These are phyloP conservation scores for Pheosia tremula DNA, from an alignment of 2,888 invertebrate genomes.

Conservation along the genomic window DNA sequence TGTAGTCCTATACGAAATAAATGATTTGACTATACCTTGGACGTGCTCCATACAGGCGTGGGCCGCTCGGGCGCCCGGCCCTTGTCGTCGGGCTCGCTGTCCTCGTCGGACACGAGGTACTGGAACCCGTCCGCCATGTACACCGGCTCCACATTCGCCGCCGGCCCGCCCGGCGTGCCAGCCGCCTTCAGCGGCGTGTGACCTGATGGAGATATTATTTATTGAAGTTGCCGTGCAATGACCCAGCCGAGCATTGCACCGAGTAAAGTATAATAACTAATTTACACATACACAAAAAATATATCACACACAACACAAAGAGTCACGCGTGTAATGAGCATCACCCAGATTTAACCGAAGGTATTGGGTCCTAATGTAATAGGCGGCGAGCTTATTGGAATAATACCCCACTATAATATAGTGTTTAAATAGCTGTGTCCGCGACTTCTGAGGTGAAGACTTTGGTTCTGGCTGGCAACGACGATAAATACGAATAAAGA, in stretches of 20 bases:
- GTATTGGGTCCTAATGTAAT: too few relatives aligned
- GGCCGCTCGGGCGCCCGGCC: slow-evolving; percentile 34
- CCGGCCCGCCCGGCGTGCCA: slow-evolving; percentile 36
- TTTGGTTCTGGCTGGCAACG: too few relatives aligned
- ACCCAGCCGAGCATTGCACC: too few relatives aligned
- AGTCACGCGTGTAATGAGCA: too few relatives aligned
- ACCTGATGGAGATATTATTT: slow-evolving; percentile 28
- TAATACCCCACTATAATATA: too few relatives aligned
- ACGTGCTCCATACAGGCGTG: slow-evolving; percentile 57
- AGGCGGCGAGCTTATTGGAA: too few relatives aligned
- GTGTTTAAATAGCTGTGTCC: too few relatives aligned
- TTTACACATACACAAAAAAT: too few relatives aligned
- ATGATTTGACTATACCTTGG: slow-evolving; percentile 48
- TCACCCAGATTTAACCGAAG: too few relatives aligned
- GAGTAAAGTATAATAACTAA: too few relatives aligned
- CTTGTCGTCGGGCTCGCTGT: slow-evolving; percentile 46
- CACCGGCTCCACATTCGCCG: slow-evolving; percentile 58
- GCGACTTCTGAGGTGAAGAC: too few relatives aligned
- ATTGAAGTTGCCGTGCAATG: neutral
- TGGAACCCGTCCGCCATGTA: slow-evolving; percentile 83
- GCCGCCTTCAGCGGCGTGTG: slow-evolving; percentile 53
- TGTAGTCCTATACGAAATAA: neutral
- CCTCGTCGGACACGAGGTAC: slow-evolving; percentile 80
- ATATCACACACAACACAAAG: too few relatives aligned
- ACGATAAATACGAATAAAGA: neutral